These are phyloP conservation scores for Phyllopteryx taeniolatus DNA, from an alignment of 2,113 vertebrate species.

Conservation along the genomic window DNA sequence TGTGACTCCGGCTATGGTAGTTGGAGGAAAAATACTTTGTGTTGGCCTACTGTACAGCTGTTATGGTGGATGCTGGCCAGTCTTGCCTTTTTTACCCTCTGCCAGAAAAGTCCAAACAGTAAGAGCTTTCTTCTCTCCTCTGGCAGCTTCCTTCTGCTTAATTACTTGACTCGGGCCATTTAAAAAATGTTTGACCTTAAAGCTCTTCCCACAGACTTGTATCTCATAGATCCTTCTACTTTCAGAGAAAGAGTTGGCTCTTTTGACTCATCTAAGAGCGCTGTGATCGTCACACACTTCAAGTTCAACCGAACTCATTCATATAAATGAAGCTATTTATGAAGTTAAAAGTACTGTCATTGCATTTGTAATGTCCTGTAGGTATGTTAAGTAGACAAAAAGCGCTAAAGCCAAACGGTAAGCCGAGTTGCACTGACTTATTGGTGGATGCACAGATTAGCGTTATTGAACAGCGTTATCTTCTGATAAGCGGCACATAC, in stretches of 20 bases:
- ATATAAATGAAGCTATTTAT: no score
- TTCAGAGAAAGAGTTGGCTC: constrained; percentile 36
- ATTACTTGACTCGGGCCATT: constrained; percentile 38
- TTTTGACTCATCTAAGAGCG: constrained; percentile 20
- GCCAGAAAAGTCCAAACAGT: constrained; percentile 34
- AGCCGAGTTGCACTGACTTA: no score
- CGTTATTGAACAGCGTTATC: no score
- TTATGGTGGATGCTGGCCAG: constrained; percentile 1
- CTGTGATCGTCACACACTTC: neutral
- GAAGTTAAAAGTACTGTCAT: constrained; percentile 31
- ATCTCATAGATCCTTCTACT: constrained; percentile 33
- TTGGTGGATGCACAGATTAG: no score
- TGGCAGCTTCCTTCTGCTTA: constrained; percentile 43
- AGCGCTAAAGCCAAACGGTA: no score
- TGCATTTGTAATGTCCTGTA: neutral
- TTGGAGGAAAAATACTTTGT: neutral
- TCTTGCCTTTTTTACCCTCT: constrained; percentile 12
- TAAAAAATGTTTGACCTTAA: constrained; percentile 51
- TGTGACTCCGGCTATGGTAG: neutral
- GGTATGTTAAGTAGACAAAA: no score
- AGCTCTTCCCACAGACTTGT: constrained; percentile 26
- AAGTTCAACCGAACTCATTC: neutral
- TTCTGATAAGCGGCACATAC: no score
- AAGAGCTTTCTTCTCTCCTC: constrained; percentile 40
- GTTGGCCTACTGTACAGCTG: neutral